phyloP scores from a whole-genome alignment of 1,140 invertebrate species.

The Chionoecetes opilio region DNA sequence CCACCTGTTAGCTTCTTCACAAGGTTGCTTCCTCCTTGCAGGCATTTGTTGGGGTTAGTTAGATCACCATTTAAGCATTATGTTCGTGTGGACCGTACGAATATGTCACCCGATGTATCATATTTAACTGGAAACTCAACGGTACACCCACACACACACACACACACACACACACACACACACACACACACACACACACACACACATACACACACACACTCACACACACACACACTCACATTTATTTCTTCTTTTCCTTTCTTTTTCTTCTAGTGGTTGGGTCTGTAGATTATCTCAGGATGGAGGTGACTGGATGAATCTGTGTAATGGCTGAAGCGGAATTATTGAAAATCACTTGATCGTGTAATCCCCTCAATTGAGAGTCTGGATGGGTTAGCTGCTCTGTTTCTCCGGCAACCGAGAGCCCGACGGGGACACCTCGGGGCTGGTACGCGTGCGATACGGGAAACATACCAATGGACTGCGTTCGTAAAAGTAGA shows the following conservation, averaged over 20 bases:
- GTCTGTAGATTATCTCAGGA: not conserved
- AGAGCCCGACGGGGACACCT: not conserved
- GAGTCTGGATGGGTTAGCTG: not conserved
- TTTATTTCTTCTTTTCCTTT: not conserved
- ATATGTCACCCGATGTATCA: not conserved
- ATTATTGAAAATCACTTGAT: slow-evolving; percentile 31
- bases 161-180: slow-evolving; percentile 42
- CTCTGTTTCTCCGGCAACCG: not conserved
- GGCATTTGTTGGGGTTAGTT: not conserved
- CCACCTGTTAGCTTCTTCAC: not conserved
- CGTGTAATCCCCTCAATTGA: slow-evolving; percentile 16
- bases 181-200: slow-evolving; percentile 46
- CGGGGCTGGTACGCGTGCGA: not conserved
- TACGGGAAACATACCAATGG: not conserved
- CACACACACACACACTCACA: slow-evolving; percentile 6
- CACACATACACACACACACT: slow-evolving; percentile 39
- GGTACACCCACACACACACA: too few species aligned
- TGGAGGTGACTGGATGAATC: slow-evolving; percentile 27
- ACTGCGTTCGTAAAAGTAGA: not conserved
- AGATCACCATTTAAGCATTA: not conserved
- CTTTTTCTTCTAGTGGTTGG: slow-evolving; percentile 3
- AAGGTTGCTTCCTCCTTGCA: not conserved
- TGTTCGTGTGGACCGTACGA: not conserved
- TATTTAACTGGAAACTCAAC: not conserved
- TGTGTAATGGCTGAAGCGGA: slow-evolving; percentile 27